Percentiles rank a stretch among this genome's conserved stretches.
These are phyloP conservation scores for Nematostella vectensis DNA, from an alignment of 92 coral and sea anemone genomes.

Conservation along the genomic window DNA sequence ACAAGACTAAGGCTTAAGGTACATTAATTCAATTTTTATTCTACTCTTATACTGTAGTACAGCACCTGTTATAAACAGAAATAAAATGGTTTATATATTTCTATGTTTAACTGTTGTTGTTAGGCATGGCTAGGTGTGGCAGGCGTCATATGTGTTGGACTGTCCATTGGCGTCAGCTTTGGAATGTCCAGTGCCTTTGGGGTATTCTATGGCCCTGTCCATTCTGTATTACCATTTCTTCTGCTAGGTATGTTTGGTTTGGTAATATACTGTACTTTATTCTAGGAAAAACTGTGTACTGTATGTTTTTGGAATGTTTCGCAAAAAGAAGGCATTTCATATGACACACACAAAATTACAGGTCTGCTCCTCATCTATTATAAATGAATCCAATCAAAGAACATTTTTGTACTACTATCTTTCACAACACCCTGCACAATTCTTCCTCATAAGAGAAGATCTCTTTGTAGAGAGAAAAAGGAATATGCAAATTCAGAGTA, in stretches of 20 bases:
- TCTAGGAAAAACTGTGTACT: too few relatives aligned
- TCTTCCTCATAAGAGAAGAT: too few relatives aligned
- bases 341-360: too few relatives aligned
- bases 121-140: constrained; percentile 86
- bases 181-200: constrained; percentile 97
- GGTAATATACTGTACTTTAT: too few relatives aligned
- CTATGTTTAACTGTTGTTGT: background rate
- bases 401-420: too few relatives aligned
- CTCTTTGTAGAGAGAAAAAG: too few relatives aligned
- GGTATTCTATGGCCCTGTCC: constrained; percentile 88
- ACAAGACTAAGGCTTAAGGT: constrained; percentile 88
- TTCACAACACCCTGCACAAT: too few relatives aligned
- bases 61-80: background rate
- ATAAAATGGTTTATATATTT: background rate
- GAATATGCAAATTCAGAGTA: too few relatives aligned
- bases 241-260: constrained; percentile 71
- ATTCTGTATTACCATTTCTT: constrained; percentile 81
- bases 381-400: too few relatives aligned
- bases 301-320: too few relatives aligned
- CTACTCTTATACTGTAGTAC: background rate
- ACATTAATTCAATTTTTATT: background rate
- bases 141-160: constrained; percentile 78
- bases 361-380: too few relatives aligned
- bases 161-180: constrained; percentile 93
- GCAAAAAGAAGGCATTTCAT: background rate